Evolutionary conservation across 2,113 vertebrate genomes (phyloP).

Genomic region (Hymenochirus boettgeri): DNA sequence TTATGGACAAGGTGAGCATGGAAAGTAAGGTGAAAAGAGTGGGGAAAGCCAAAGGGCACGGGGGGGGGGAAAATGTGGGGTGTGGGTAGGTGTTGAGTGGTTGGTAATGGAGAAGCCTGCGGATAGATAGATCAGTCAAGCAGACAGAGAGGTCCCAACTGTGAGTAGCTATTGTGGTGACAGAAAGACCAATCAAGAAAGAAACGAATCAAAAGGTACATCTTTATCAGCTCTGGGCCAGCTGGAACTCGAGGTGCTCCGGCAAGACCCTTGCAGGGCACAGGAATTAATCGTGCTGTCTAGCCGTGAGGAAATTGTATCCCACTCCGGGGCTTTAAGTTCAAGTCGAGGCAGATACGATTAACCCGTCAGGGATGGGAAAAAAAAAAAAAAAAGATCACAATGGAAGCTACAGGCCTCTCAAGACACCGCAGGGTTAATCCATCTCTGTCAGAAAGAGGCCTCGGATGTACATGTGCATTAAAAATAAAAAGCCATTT

Average conservation of each 20-base stretch:
- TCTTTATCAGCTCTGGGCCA: slow-evolving; percentile 69
- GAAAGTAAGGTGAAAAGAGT: neutral
- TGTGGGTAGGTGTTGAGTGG: slow-evolving; percentile 34
- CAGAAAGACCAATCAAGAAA: slow-evolving; percentile 70
- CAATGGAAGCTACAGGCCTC: fast-evolving
- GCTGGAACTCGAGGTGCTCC: slow-evolving; percentile 61
- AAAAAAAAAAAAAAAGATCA: slow-evolving; percentile 8
- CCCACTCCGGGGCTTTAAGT: slow-evolving; percentile 52
- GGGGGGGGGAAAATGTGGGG: slow-evolving; percentile 43
- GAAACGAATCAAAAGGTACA: slow-evolving; percentile 69
- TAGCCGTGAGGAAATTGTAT: slow-evolving; percentile 62
- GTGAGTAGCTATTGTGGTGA: slow-evolving; percentile 66
- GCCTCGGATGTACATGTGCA: neutral
- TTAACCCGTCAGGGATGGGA: slow-evolving; percentile 49
- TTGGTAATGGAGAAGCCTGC: slow-evolving; percentile 52
- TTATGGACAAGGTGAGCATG: slow-evolving; percentile 45
- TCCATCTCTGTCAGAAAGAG: too few relatives aligned
- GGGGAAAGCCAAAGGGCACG: neutral
- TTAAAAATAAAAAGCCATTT: neutral
- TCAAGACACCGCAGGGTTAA: too few relatives aligned
- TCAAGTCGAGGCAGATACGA: slow-evolving; percentile 54
- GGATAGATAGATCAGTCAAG: slow-evolving; percentile 71
- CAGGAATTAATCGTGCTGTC: slow-evolving; percentile 70
- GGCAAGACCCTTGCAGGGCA: slow-evolving; percentile 57
- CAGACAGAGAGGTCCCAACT: slow-evolving; percentile 60